Evolutionary conservation across 2,888 invertebrate genomes (phyloP).

Genomic region (Actias luna): DNA sequence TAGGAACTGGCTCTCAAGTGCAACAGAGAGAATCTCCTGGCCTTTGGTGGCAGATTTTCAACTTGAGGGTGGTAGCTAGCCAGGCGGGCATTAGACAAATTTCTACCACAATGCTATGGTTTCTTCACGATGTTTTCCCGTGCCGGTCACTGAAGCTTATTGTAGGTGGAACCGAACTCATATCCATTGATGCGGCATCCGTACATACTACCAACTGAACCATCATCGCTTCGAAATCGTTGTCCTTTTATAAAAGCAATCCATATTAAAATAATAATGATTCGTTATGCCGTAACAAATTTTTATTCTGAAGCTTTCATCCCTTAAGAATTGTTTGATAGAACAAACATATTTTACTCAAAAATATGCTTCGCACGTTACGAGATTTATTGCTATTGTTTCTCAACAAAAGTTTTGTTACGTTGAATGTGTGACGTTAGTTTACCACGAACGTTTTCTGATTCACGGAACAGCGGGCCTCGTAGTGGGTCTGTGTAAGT

Average conservation of each 20-base stretch:
- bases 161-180: no score
- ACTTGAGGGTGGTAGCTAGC: no score
- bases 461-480: not conserved
- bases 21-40: no score
- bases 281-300: not conserved
- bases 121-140: no score
- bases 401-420: constrained; percentile 77
- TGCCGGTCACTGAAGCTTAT: no score
- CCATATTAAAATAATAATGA: not conserved
- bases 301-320: not conserved
- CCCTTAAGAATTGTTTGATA: not conserved
- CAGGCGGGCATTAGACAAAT: no score
- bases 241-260: not conserved
- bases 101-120: no score
- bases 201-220: no score
- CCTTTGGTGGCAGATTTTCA: no score
- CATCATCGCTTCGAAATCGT: no score
- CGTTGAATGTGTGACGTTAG: constrained; percentile 58
- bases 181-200: no score
- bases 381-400: constrained; percentile 75
- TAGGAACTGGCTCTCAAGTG: no score
- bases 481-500: not conserved
- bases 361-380: constrained; percentile 65
- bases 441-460: constrained; percentile 21
- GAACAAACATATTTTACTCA: not conserved